phyloP scores from a whole-genome alignment of 2,797 vertebrate species.

The Lithobates pipiens region DNA sequence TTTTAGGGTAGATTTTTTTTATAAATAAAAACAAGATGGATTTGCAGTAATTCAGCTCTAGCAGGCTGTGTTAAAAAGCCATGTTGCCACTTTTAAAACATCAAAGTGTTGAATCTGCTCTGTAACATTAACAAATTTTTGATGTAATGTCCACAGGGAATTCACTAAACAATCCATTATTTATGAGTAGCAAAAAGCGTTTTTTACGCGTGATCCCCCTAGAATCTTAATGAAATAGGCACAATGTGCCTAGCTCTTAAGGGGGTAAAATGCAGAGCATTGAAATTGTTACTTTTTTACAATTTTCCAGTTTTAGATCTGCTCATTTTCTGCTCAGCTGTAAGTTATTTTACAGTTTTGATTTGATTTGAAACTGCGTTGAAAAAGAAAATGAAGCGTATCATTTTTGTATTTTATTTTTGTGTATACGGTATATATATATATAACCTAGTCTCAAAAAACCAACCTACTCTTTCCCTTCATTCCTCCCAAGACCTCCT shows the following conservation, averaged over 20 bases:
- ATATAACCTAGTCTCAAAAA: no score
- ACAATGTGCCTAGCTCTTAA: neutral
- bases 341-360: neutral
- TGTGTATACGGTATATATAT: no score
- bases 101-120: slow-evolving; percentile 31
- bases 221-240: slow-evolving; percentile 13
- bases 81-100: slow-evolving; percentile 25
- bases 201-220: slow-evolving; percentile 1
- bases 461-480: no score
- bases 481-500: no score
- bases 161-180: slow-evolving; percentile 34
- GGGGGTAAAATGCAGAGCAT: neutral
- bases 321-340: neutral
- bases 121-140: slow-evolving; percentile 28
- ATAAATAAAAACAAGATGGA: neutral
- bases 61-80: neutral
- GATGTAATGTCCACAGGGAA: slow-evolving; percentile 31
- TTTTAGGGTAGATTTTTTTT: neutral
- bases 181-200: slow-evolving; percentile 14
- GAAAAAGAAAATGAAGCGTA: no score
- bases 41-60: neutral
- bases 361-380: no score
- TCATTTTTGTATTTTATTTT: no score
- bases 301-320: neutral
- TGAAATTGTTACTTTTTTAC: neutral